Evolutionary conservation across 2,888 invertebrate species (phyloP).

Genomic region (Caradrina kadenii): DNA sequence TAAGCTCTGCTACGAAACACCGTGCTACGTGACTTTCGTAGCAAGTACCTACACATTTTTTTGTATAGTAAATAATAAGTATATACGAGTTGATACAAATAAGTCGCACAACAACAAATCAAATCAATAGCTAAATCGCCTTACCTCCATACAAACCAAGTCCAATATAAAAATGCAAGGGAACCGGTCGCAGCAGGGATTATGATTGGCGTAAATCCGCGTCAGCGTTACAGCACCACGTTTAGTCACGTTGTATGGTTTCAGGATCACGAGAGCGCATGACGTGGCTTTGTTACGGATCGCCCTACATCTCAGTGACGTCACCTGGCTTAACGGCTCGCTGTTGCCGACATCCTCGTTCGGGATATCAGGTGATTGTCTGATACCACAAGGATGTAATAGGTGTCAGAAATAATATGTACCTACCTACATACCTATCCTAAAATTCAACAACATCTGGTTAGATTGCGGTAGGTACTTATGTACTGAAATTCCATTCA

Average conservation of each 20-base stretch:
- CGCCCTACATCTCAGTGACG: slow-evolving; percentile 70
- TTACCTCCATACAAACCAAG: slow-evolving; percentile 25
- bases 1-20: not conserved
- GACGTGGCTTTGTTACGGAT: slow-evolving; percentile 84
- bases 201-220: slow-evolving; percentile 48
- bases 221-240: slow-evolving; percentile 35
- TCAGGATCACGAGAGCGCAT: slow-evolving; percentile 82
- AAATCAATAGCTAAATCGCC: slow-evolving; percentile 30
- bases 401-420: not conserved
- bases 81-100: not conserved
- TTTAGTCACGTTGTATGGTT: slow-evolving; percentile 64
- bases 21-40: not conserved
- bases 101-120: slow-evolving; percentile 14
- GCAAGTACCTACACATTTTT: not conserved
- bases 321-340: slow-evolving; percentile 71
- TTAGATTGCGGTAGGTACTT: not conserved
- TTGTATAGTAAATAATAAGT: too few relatives aligned
- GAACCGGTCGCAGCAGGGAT: slow-evolving; percentile 15
- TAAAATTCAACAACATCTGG: not conserved
- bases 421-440: not conserved
- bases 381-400: slow-evolving; percentile 16
- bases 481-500: not conserved
- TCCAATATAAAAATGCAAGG: slow-evolving; percentile 22
- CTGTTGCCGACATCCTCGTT: slow-evolving; percentile 80
- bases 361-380: slow-evolving; percentile 81